phyloP scores from a whole-genome alignment of 2,888 invertebrate species.

The Dione juno region DNA sequence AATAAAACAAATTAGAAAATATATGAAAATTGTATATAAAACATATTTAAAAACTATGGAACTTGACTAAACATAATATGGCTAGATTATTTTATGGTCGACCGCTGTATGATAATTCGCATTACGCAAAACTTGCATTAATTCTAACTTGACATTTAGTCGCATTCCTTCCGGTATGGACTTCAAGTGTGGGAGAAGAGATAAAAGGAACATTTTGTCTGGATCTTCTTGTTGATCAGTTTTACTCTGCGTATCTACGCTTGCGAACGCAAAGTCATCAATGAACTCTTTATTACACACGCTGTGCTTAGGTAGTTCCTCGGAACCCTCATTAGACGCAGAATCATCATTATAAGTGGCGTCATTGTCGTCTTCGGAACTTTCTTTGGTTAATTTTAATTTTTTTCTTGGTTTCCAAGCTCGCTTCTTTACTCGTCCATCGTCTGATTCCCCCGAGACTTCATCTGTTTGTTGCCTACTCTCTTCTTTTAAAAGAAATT shows the following conservation, averaged over 20 bases:
- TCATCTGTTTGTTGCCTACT: slow-evolving; percentile 52
- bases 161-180: slow-evolving; percentile 68
- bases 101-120: slow-evolving; percentile 59
- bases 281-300: slow-evolving; percentile 39
- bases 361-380: slow-evolving; percentile 61
- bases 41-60: not conserved
- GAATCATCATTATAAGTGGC: slow-evolving; percentile 51
- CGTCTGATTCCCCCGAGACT: slow-evolving; percentile 60
- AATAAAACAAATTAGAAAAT: not conserved
- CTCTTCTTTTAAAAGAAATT: slow-evolving; percentile 66
- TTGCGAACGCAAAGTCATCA: slow-evolving; percentile 72
- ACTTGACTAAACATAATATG: slow-evolving; percentile 10
- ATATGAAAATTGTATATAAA: slow-evolving; percentile 6
- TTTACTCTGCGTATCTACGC: slow-evolving; percentile 59
- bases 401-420: slow-evolving; percentile 61
- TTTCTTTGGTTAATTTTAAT: slow-evolving; percentile 58
- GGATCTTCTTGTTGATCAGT: slow-evolving; percentile 63
- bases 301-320: slow-evolving; percentile 40
- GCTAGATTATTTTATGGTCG: slow-evolving; percentile 55
- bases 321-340: slow-evolving; percentile 52
- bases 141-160: slow-evolving; percentile 72
- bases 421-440: slow-evolving; percentile 50
- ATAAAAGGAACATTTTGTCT: slow-evolving; percentile 73
- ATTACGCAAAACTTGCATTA: slow-evolving; percentile 74
- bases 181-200: slow-evolving; percentile 72